These are phyloP conservation scores for Stichodactyla mertensii DNA, from an alignment of 64 coral and sea anemone species.

Conservation along the genomic window DNA sequence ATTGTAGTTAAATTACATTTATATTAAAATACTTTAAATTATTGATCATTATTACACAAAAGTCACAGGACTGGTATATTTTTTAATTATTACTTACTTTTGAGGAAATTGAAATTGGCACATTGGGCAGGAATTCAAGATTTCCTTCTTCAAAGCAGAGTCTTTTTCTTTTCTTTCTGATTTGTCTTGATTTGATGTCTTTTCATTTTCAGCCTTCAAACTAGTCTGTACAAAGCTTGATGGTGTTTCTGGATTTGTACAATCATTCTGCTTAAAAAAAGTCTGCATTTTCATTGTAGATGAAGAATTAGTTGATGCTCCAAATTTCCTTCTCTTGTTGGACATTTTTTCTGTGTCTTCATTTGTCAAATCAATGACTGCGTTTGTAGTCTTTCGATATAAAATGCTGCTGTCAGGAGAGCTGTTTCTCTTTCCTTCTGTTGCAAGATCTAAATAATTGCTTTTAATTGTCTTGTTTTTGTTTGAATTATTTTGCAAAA, in stretches of 20 bases:
- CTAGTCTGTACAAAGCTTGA: neutral
- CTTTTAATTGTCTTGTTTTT: neutral
- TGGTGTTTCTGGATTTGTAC: neutral
- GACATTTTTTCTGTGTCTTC: neutral
- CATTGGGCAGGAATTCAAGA: conserved; percentile 7
- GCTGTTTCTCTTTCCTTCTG: neutral
- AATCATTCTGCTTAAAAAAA: neutral
- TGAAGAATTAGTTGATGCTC: neutral
- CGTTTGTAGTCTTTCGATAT: neutral
- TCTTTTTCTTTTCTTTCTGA: neutral
- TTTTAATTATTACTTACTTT: neutral
- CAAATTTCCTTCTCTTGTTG: neutral
- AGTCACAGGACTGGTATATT: neutral
- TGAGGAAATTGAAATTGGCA: conserved; percentile 23
- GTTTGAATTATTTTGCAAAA: neutral
- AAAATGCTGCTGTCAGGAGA: neutral
- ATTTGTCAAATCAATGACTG: neutral
- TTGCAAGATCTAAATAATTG: neutral
- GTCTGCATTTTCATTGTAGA: neutral
- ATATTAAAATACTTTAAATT: neutral
- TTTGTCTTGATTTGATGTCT: neutral
- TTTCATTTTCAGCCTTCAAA: neutral
- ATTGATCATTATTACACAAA: neutral
- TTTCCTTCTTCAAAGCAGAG: neutral
- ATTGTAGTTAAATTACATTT: too few species aligned